phyloP scores from a whole-genome alignment of 1,140 invertebrate genomes.

The Holcopasites calliopsidis region DNA sequence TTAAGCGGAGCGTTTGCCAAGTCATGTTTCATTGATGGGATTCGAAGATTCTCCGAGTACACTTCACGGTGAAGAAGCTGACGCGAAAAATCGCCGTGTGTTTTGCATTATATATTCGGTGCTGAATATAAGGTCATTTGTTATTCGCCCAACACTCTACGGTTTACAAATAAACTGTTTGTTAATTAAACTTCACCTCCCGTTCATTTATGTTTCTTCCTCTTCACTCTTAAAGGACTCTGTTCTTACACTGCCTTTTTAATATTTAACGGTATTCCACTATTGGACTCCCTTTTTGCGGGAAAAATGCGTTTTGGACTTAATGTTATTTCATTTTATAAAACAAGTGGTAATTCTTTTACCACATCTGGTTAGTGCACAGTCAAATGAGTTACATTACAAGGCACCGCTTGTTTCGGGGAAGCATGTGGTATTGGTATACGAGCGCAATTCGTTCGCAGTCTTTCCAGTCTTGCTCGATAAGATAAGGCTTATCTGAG shows the following conservation, averaged over 20 bases:
- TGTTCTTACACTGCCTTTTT: too few relatives aligned
- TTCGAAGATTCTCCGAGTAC: constrained; percentile 17
- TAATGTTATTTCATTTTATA: too few relatives aligned
- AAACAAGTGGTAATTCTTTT: too few relatives aligned
- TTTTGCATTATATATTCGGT: constrained; percentile 16
- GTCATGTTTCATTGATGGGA: constrained; percentile 48
- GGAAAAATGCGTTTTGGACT: too few relatives aligned
- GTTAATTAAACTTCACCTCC: background rate
- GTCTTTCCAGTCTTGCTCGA: constrained; percentile 31
- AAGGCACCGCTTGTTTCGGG: background rate
- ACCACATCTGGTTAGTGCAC: too few relatives aligned
- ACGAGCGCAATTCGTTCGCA: background rate
- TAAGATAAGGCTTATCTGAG: constrained; percentile 58
- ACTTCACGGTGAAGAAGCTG: background rate
- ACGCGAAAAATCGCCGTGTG: constrained; percentile 11
- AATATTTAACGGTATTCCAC: too few relatives aligned
- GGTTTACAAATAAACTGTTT: background rate
- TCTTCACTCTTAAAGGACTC: too few relatives aligned
- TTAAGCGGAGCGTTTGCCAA: constrained; percentile 42
- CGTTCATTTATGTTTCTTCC: background rate
- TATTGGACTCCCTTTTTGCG: too few relatives aligned
- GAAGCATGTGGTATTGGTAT: background rate
- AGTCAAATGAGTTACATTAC: too few relatives aligned
- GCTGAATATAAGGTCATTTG: background rate
- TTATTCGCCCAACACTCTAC: background rate